phyloP scores from a whole-genome alignment of 2,888 invertebrate species.

The Pseudococcus viburni region DNA sequence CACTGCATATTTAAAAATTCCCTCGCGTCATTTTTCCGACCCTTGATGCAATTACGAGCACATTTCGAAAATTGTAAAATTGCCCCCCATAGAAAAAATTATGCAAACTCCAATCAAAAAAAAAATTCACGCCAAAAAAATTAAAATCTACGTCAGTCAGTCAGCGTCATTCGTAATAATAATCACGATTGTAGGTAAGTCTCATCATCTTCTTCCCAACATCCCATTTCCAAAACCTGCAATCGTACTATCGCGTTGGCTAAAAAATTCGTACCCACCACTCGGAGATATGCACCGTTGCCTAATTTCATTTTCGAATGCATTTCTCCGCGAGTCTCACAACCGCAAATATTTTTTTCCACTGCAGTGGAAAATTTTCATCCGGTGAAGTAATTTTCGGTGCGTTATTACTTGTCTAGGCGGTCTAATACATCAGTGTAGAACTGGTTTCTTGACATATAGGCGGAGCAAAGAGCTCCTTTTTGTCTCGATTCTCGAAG shows the following conservation, averaged over 20 bases:
- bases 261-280: not conserved
- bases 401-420: slow-evolving; percentile 12
- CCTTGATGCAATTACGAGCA: too few relatives aligned
- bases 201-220: not conserved
- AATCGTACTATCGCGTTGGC: not conserved
- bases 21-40: too few relatives aligned
- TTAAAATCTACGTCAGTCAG: too few relatives aligned
- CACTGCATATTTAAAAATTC: too few relatives aligned
- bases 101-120: too few relatives aligned
- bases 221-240: not conserved
- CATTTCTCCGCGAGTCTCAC: not conserved
- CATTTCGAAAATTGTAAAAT: too few relatives aligned
- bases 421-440: not conserved
- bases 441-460: slow-evolving; percentile 29
- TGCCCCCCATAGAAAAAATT: too few relatives aligned
- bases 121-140: too few relatives aligned
- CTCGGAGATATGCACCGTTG: not conserved
- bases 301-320: slow-evolving; percentile 31
- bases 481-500: slow-evolving; percentile 34
- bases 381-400: not conserved
- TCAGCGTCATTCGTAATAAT: not conserved
- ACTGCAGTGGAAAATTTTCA: slow-evolving; percentile 7
- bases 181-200: not conserved
- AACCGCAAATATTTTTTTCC: not conserved
- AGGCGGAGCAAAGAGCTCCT: slow-evolving; percentile 8